Evolutionary conservation across 1,140 invertebrate genomes (phyloP).

Genomic region (Schlechtendalia chinensis): DNA sequence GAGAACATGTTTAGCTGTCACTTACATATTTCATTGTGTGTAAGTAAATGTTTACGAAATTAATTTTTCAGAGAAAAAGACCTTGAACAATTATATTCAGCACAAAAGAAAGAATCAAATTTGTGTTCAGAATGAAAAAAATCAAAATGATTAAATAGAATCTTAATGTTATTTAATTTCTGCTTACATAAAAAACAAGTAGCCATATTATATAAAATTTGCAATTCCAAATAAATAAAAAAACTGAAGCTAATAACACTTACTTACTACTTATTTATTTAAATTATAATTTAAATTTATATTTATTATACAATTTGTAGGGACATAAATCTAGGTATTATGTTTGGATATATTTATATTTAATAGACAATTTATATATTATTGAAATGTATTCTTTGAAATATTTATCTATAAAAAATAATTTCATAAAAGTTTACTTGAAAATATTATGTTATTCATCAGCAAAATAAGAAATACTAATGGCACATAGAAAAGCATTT

Average conservation of each 20-base stretch:
- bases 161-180: not conserved
- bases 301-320: no score
- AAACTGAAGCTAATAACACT: no score
- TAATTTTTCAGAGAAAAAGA: constrained; percentile 20
- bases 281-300: no score
- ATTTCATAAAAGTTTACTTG: no score
- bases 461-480: not conserved
- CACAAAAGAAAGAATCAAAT: not conserved
- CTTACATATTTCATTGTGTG: no score
- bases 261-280: no score
- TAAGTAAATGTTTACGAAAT: not conserved
- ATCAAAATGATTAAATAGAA: constrained; percentile 9
- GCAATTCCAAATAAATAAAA: no score
- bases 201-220: not conserved
- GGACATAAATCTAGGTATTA: no score
- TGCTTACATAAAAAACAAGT: constrained; percentile 27
- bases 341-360: no score
- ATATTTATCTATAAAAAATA: not conserved
- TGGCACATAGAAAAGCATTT: not conserved
- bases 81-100: not conserved
- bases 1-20: no score
- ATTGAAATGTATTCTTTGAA: not conserved
- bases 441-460: no score
- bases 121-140: not conserved
- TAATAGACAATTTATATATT: no score